These are phyloP conservation scores for Anser brachyrhynchus DNA, from an alignment of 2,113 vertebrate species.

Conservation along the genomic window DNA sequence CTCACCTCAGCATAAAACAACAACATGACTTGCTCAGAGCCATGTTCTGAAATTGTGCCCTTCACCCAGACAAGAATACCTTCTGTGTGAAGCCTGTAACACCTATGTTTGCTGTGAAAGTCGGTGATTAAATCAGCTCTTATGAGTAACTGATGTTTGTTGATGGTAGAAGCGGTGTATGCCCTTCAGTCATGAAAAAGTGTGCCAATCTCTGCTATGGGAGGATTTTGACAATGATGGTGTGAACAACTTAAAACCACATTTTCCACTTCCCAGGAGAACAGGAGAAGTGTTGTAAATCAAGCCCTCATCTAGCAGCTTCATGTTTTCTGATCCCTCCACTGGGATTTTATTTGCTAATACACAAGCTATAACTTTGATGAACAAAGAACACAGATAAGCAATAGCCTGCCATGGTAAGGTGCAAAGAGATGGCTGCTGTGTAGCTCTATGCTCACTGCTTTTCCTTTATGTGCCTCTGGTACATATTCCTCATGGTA, in stretches of 20 bases:
- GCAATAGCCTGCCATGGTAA: neutral
- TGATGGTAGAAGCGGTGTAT: neutral
- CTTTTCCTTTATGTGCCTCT: neutral
- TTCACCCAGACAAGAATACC: neutral
- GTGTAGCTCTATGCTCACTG: neutral
- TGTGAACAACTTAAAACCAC: neutral
- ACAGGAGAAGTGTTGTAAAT: neutral
- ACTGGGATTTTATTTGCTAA: neutral
- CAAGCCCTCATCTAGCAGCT: neutral
- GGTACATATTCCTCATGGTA: neutral
- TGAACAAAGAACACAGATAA: neutral
- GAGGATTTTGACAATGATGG: neutral
- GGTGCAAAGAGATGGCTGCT: neutral
- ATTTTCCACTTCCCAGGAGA: neutral
- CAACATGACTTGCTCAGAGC: neutral
- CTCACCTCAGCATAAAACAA: neutral
- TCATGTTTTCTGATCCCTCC: rapidly evolving
- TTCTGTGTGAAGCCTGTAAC: neutral
- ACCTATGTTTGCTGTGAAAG: neutral
- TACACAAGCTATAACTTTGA: neutral
- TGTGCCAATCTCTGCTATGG: neutral
- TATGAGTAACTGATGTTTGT: neutral
- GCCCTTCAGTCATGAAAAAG: neutral
- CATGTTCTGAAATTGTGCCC: neutral
- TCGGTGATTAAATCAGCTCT: neutral